These are phyloP conservation scores for Cheilosia soror DNA, from an alignment of 2,888 invertebrate species.

Conservation along the genomic window DNA sequence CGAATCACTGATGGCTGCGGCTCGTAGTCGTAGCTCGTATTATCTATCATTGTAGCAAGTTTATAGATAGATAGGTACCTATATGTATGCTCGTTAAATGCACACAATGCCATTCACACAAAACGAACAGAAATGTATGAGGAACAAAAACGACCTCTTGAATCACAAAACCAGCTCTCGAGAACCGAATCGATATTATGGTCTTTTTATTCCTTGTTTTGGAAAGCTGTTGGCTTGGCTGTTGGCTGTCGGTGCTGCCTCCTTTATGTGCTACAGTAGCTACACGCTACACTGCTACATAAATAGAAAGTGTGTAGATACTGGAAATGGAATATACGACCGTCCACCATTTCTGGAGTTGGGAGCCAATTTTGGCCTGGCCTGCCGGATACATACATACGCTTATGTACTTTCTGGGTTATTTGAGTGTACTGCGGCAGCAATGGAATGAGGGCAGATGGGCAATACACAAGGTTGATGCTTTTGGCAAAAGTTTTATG, in stretches of 20 bases:
- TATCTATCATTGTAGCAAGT: constrained; percentile 42
- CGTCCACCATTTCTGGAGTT: constrained; percentile 65
- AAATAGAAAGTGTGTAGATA: constrained; percentile 43
- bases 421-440: constrained; percentile 47
- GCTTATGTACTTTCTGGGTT: constrained; percentile 38
- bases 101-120: constrained; percentile 44
- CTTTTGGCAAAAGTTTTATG: constrained; percentile 67
- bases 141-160: constrained; percentile 23
- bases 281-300: constrained; percentile 4
- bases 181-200: constrained; percentile 67
- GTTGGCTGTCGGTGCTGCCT: constrained; percentile 25
- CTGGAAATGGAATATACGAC: constrained; percentile 48
- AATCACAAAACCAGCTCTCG: constrained; percentile 58
- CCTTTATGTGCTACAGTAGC: constrained; percentile 28
- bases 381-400: constrained; percentile 5
- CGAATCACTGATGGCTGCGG: constrained; percentile 16
- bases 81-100: constrained; percentile 1
- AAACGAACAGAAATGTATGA: constrained; percentile 32
- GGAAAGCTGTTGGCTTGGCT: constrained; percentile 42
- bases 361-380: constrained; percentile 71
- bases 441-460: constrained; percentile 37
- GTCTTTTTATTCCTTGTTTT: constrained; percentile 52
- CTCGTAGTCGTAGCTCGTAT: constrained; percentile 23
- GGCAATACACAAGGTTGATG: constrained; percentile 67
- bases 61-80: background rate